phyloP scores from a whole-genome alignment of 2,797 vertebrate genomes.

The Brotula barbata region DNA sequence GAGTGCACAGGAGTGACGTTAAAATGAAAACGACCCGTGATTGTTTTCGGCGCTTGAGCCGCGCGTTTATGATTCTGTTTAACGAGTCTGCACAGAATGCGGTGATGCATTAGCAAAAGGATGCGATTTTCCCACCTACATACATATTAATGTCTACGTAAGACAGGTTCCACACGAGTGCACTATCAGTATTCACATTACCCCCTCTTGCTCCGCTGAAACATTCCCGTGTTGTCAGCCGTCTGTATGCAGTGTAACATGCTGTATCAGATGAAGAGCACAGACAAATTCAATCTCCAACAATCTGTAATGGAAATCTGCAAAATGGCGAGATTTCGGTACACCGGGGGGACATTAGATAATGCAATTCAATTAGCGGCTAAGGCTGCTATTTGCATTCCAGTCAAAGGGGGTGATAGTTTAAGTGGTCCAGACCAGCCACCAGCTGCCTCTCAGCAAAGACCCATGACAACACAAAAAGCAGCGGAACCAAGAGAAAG shows the following conservation, averaged over 20 bases:
- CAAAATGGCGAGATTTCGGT: conserved; percentile 68
- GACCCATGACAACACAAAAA: conserved; percentile 68
- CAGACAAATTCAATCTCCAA: conserved; percentile 61
- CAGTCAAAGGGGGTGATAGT: conserved; percentile 76
- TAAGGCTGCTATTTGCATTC: conserved; percentile 75
- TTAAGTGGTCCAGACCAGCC: conserved; percentile 75
- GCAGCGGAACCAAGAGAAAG: conserved; percentile 74
- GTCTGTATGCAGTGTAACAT: conserved; percentile 58
- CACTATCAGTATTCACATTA: conserved; percentile 63
- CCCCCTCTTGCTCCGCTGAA: conserved; percentile 50
- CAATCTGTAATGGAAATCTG: conserved; percentile 71
- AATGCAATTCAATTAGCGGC: conserved; percentile 77
- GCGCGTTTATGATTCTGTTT: conserved; percentile 36
- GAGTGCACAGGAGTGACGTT: not conserved
- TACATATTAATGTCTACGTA: conserved; percentile 59
- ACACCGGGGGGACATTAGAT: conserved; percentile 75
- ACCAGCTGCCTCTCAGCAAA: conserved; percentile 78
- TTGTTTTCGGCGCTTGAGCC: conserved; percentile 25
- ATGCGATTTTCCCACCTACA: conserved; percentile 53
- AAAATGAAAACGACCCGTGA: conserved; percentile 41
- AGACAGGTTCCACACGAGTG: conserved; percentile 43
- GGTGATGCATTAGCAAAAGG: conserved; percentile 26
- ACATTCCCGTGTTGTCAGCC: conserved; percentile 50
- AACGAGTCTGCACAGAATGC: conserved; percentile 18
- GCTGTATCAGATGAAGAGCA: conserved; percentile 62